Base-by-base conservation (phyloP, 2,888 invertebrate species). In the Pheosia tremula region DNA sequence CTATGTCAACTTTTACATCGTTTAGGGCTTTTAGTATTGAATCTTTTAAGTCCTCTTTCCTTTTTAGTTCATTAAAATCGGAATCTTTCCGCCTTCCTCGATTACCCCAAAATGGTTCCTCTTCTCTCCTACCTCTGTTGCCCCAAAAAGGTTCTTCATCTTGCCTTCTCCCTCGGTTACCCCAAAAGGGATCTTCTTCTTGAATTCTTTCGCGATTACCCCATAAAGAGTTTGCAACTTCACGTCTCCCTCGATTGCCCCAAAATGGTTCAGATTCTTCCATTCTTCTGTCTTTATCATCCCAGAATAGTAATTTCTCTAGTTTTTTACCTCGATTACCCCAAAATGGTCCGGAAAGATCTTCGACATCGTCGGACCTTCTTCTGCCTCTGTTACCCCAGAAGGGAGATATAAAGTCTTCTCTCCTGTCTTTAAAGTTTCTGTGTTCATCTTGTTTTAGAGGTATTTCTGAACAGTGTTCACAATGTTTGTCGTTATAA, bases 191-290 rank as follows among this genome's bases (percentile, higher is more conserved):
- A 4, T 80, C 81, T 3, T 77, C 58, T 3, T 75, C 74, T 36
- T 69, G 65, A 6, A 77, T 70, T 38, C 77, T 64, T 36, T 74
- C 72, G 41, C 77, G 62, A 63, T 60, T 74, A 0, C 75, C 78
- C 80, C 77, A 80, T 58, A 79, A 78, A 1, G 77, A 65, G 66
- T 82, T 80, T 3, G 75, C 66, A 41, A 81, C 80, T 39, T 81
- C 74, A 41, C 82, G 74, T 56, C 80, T 66, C 0, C 86, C 94
- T 38, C 94, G 81, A 64, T 90, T 93, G 2, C 93, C 94, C 94
- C 94, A 94, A 75, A 94, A 92, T 56, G 88, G 88, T 24, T 24
- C 24, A 71, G 68, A 67, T 24, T 66, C 62, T 36, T 74, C 72
- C 8, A 60, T 65, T 55, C 88, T 77, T 54, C 85, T 74, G 10